Evolutionary conservation across 2,113 vertebrate species (phyloP), one percentile per base, ranked within the genome.

Genomic region (Dendropsophus ebraccatus): DNA sequence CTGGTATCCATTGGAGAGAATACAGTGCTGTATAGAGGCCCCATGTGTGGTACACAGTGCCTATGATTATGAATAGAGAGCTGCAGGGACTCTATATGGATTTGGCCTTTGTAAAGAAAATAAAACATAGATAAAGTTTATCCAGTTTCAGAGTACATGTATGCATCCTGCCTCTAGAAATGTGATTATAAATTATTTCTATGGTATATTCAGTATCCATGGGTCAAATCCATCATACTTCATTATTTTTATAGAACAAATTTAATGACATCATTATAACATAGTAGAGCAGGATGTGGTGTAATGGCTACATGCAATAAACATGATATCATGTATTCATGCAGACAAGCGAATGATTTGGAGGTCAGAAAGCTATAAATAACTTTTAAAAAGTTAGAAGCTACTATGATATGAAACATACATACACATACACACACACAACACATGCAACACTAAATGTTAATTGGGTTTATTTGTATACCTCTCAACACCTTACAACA

Each of bases 401-500:
- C 37, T 4, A 30, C 13, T 7, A 54, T 14, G 37, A 74, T 10
- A 5, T 58, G 23, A 28, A 54, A 50, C 4, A 14, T 41, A 41
- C 41, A 41, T 41, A 41, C 8, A 41, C 65, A 69, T 13, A 49
- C 65, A 69, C 19, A 35, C 30, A 69, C 41, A 37, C 21, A 41
- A 23, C 67, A 70, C 32, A 70, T 32, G 65, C 35, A 0, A 70
- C 37, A 30, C 14, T 19, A 91, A 90, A 25, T 25, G 89, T 88
- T 67, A 69, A 88, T 47, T 73, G 87, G 87, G 87, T 81, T 89
- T 74, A 25, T 65, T 79, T 85, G 88, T 72, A 91, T 92, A 93
- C 90, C 90, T 93, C 91, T 93, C 92, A 92, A 93, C 90, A 88
- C 88, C 89, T 89, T n/a, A n/a, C n/a, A n/a, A n/a, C n/a, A n/a